Evolutionary conservation across 1,140 invertebrate species (phyloP).

Genomic region (Mya arenaria): DNA sequence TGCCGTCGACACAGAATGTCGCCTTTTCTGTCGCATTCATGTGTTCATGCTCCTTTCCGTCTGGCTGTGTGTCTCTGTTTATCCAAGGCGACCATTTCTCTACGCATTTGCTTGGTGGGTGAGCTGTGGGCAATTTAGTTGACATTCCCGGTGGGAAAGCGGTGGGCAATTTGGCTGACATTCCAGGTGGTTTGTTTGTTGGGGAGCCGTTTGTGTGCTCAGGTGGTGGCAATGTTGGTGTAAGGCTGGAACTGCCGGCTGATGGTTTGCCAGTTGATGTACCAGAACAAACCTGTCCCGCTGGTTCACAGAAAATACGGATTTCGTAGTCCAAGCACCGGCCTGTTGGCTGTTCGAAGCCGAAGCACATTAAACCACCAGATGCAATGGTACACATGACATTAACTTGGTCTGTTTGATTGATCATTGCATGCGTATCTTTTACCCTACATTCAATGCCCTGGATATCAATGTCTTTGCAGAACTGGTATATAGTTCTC

Average conservation of each 20-base stretch:
- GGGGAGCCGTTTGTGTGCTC: too few relatives aligned
- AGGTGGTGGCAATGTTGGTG: background rate
- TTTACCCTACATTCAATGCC: conserved; percentile 70
- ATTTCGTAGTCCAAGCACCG: conserved; percentile 87
- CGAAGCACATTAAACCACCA: conserved; percentile 86
- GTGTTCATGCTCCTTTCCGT: conserved; percentile 65
- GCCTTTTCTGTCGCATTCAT: conserved; percentile 62
- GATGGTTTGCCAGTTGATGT: too few relatives aligned
- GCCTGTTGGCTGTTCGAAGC: conserved; percentile 66
- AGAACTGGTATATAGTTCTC: conserved; percentile 82
- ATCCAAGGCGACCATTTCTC: conserved; percentile 62
- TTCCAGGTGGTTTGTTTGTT: too few relatives aligned
- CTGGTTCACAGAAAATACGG: conserved; percentile 85
- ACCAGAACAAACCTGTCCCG: conserved; percentile 60
- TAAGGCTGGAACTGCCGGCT: background rate
- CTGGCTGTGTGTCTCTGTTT: conserved; percentile 63
- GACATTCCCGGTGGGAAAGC: too few relatives aligned
- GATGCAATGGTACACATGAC: conserved; percentile 88
- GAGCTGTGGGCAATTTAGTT: too few relatives aligned
- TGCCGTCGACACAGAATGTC: conserved; percentile 65
- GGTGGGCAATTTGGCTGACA: too few relatives aligned
- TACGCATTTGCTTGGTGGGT: background rate
- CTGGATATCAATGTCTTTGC: conserved; percentile 73
- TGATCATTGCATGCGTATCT: conserved; percentile 41
- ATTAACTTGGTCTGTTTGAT: conserved; percentile 77